Conservation (phyloP, 2,888 invertebrate species). For the Spilarctia lutea region DNA sequence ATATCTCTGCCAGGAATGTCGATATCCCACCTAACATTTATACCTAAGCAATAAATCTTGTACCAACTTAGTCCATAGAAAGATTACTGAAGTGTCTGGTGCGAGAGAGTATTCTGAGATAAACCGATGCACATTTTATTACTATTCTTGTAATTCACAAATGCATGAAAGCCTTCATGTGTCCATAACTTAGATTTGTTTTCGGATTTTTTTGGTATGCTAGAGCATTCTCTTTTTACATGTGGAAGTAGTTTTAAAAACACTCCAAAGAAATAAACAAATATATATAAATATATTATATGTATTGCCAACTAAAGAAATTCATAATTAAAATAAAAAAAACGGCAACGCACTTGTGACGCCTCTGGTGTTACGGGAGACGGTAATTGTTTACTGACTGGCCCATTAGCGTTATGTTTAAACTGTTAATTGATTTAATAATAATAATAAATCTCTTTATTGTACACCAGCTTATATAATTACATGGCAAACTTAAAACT, state of each 20-base stretch:
- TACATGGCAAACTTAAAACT: too few relatives aligned
- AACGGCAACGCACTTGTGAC: too few relatives aligned
- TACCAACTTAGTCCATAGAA: not conserved
- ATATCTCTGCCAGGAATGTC: conserved; percentile 11
- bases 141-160: not conserved
- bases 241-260: not conserved
- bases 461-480: too few relatives aligned
- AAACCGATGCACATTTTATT: conserved; percentile 3
- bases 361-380: too few relatives aligned
- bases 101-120: not conserved
- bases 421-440: too few relatives aligned
- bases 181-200: not conserved
- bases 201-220: not conserved
- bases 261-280: too few relatives aligned
- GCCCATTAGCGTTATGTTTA: too few relatives aligned
- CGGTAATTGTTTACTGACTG: too few relatives aligned
- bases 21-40: conserved; percentile 8
- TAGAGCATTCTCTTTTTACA: not conserved
- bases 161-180: not conserved
- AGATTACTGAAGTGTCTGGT: not conserved
- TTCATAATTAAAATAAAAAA: too few relatives aligned
- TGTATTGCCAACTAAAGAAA: too few relatives aligned
- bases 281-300: too few relatives aligned
- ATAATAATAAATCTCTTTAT: too few relatives aligned
- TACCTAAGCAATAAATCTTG: conserved; percentile 15